A percentile compares a stretch with the other conserved stretches of the same genome.
Evolutionary conservation across 2,888 invertebrate species (phyloP).

Genomic region (Drosophila algonquin): DNA sequence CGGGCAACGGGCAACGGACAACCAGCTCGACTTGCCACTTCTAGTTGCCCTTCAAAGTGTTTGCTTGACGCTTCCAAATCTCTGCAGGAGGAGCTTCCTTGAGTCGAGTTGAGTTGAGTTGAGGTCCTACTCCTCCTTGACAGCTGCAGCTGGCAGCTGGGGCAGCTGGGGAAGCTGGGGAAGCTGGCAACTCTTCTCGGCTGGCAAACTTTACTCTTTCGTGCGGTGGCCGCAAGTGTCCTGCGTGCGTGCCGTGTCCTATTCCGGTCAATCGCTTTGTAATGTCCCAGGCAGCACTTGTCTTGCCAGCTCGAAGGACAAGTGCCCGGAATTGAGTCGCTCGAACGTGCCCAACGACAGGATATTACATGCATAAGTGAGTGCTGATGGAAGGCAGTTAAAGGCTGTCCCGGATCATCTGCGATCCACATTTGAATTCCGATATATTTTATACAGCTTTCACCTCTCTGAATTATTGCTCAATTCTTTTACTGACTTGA

Average conservation of each 20-base stretch:
- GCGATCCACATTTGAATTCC: constrained; percentile 15
- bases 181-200: background rate
- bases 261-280: constrained; percentile 61
- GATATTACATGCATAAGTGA: constrained; percentile 67
- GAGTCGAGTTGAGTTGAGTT: background rate
- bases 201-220: constrained; percentile 39
- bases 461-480: background rate
- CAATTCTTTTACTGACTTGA: background rate
- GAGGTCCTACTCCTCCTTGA: constrained; percentile 4
- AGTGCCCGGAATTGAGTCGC: constrained; percentile 60
- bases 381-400: constrained; percentile 11
- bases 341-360: constrained; percentile 64
- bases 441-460: background rate
- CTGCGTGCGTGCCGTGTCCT: constrained; percentile 62
- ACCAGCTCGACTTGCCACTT: constrained; percentile 25
- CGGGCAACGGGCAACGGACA: constrained; percentile 10
- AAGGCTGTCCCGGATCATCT: background rate
- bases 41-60: constrained; percentile 29
- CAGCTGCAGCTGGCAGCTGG: constrained; percentile 41
- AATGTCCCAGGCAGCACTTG: constrained; percentile 57
- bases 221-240: constrained; percentile 52
- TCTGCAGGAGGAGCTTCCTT: constrained; percentile 11
- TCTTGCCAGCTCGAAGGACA: constrained; percentile 48
- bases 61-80: constrained; percentile 39
- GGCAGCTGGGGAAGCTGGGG: constrained; percentile 16